phyloP scores from a whole-genome alignment of 2,888 invertebrate genomes.

The Perithous albicinctus region DNA sequence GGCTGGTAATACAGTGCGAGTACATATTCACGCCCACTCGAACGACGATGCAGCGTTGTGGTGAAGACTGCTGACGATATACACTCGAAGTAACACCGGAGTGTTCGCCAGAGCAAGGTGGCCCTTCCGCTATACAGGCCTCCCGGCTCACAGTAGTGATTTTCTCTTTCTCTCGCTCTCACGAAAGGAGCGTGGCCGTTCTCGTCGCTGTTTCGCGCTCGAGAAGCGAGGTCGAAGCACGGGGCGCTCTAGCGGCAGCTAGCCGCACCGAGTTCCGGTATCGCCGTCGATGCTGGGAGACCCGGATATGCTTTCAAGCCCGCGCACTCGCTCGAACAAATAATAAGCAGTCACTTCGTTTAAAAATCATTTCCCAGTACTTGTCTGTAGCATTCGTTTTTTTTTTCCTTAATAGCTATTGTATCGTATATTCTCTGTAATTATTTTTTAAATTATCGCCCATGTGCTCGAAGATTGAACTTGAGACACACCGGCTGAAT shows the following conservation, averaged over 20 bases:
- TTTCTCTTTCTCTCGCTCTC: conserved; percentile 36
- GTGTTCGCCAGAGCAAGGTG: conserved; percentile 40
- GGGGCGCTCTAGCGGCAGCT: conserved; percentile 7
- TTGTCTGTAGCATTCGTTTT: no score
- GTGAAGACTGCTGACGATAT: no score
- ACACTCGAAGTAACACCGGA: conserved; percentile 44
- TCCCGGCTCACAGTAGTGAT: conserved; percentile 25
- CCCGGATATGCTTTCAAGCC: conserved; percentile 62
- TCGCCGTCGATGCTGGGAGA: conserved; percentile 59
- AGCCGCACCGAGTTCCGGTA: conserved; percentile 60
- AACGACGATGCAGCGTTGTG: no score
- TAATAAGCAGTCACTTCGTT: conserved; percentile 13
- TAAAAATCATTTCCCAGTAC: background rate
- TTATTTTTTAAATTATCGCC: conserved; percentile 2
- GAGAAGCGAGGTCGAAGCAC: conserved; percentile 63
- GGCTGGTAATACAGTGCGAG: background rate
- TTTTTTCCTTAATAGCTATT: background rate
- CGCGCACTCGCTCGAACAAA: conserved; percentile 38
- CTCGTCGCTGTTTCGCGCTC: conserved; percentile 11
- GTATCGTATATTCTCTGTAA: background rate
- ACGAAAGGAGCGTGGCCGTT: background rate
- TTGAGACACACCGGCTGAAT: conserved; percentile 32
- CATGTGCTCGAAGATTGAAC: background rate
- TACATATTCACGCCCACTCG: conserved; percentile 42
- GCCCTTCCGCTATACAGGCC: conserved; percentile 37